Evolutionary conservation across 2,113 vertebrate genomes (phyloP).

Genomic region (Amblyornis subalaris): DNA sequence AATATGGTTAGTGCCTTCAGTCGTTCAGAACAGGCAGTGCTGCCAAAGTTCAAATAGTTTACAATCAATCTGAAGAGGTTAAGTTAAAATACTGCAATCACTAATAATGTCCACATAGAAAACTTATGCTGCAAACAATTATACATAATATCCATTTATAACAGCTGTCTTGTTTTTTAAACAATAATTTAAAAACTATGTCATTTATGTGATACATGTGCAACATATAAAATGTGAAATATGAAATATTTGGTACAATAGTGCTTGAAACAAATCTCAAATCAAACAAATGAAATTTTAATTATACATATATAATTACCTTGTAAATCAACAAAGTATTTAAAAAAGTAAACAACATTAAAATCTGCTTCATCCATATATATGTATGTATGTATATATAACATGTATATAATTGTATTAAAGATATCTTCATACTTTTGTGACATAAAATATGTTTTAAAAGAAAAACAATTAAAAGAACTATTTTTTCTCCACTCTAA

Average conservation of each 20-base stretch:
- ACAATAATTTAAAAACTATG: constrained; percentile 85
- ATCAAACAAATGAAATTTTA: constrained; percentile 80
- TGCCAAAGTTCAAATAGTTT: constrained; percentile 77
- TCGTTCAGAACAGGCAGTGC: constrained; percentile 70
- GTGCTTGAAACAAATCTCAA: constrained; percentile 83
- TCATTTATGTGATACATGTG: constrained; percentile 77
- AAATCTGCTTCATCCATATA: constrained; percentile 84
- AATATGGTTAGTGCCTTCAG: constrained; percentile 74
- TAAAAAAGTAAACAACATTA: constrained; percentile 88
- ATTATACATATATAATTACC: constrained; percentile 80
- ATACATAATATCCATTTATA: constrained; percentile 80
- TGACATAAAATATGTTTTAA: constrained; percentile 84
- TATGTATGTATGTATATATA: constrained; percentile 82
- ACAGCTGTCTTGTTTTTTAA: constrained; percentile 76
- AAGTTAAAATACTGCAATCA: constrained; percentile 85
- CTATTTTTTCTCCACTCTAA: constrained; percentile 78
- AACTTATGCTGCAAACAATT: constrained; percentile 81
- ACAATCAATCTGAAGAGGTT: constrained; percentile 80
- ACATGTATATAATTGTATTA: constrained; percentile 82
- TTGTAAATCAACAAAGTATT: constrained; percentile 83
- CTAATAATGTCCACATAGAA: constrained; percentile 80
- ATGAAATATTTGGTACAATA: constrained; percentile 87
- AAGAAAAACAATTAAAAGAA: constrained; percentile 79
- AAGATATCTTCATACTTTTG: constrained; percentile 81
- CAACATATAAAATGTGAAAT: constrained; percentile 85